Evolutionary conservation across 2,113 vertebrate genomes (phyloP), one percentile per base, ranked within the genome.

Genomic region (Oncorhynchus mykiss): DNA sequence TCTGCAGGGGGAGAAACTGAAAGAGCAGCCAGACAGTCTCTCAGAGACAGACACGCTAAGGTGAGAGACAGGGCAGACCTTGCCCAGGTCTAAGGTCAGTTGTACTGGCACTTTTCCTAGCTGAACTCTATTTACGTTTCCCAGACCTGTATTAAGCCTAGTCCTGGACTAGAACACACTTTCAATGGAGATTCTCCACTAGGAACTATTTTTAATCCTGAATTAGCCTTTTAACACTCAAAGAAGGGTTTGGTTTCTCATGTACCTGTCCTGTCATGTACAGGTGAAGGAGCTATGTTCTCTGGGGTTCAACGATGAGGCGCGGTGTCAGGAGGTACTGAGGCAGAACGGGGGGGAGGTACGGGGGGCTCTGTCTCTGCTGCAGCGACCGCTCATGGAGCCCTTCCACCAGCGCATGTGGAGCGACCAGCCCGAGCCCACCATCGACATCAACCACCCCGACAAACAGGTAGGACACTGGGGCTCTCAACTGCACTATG

Each of bases 401-500:
- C 86, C 93, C 6, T 97, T 96, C 75, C 95, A 94, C 65, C 91
- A 93, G 75, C 94, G 88, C 64, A 91, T 96, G 20, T 97, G 96
- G 96, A 92, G 90, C 18, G 91, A 94, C 5, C 88, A 88, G 9
- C 90, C 89, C 0, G 94, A 95, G 77, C 87, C 91, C 22, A 82
- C 86, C 2, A 80, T 94, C 0, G 92, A 95, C 16, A 90, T 95
- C 80, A 87, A 92, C 64, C 90, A 93, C 31, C 88, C 93, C 0
- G 95, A 97, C 86, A 96, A 93, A 80, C 94, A 97, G 93, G 96
- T 97, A 22, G 78, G 81, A 7, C 27, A 5, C 1, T n/a, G 59
- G 54, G n/a, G 59, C 59, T 24, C 59, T 22, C 14, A 11, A 11
- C 39, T 45, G 9, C 8, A 11, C 2, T 45, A 45, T 45, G 9